Conservation (phyloP, 2,888 invertebrate genomes). For the Drepana falcataria region DNA sequence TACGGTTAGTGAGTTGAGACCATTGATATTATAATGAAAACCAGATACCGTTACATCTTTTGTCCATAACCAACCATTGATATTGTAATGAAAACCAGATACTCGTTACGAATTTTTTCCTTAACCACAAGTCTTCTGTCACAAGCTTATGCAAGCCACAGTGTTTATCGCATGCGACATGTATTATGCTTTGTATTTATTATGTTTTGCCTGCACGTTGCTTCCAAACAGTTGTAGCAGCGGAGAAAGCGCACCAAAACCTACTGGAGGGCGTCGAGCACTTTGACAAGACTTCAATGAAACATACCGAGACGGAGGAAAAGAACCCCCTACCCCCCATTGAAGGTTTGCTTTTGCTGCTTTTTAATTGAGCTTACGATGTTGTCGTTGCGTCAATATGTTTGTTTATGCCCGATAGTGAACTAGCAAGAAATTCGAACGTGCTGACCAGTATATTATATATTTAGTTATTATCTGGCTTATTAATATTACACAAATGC, state of each 20-base stretch:
- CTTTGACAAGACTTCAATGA: constrained; percentile 85
- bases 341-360: constrained; percentile 78
- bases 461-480: no score
- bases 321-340: constrained; percentile 86
- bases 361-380: constrained; percentile 28
- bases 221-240: constrained; percentile 81
- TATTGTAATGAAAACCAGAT: no score
- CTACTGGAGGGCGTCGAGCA: constrained; percentile 85
- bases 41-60: no score
- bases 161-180: constrained; percentile 3
- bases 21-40: no score
- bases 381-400: neutral
- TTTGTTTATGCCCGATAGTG: constrained; percentile 4
- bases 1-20: no score
- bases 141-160: neutral
- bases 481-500: no score
- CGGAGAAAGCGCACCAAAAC: constrained; percentile 85
- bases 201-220: constrained; percentile 57
- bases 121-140: neutral
- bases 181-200: constrained; percentile 26
- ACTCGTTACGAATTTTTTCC: neutral
- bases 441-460: no score
- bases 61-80: no score
- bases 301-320: constrained; percentile 85
- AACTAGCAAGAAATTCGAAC: neutral